These are phyloP conservation scores for Lasioglossum zephyrum DNA, from an alignment of 2,888 invertebrate species.

Conservation along the genomic window DNA sequence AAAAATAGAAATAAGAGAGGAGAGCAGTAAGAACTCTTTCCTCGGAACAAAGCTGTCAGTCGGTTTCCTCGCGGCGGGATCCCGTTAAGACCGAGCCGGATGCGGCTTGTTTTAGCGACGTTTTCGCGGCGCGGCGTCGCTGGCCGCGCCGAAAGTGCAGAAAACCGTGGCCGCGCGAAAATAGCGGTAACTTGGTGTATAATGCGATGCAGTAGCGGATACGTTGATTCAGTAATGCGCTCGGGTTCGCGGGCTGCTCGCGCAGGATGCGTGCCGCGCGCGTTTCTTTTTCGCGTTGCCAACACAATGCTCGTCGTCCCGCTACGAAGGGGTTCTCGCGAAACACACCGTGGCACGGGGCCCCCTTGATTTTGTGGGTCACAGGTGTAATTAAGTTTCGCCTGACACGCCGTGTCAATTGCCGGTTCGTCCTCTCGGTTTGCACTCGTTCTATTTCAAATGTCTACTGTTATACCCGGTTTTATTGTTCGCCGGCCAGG, in stretches of 20 bases:
- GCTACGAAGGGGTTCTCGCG: background rate
- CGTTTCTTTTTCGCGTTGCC: constrained; percentile 28
- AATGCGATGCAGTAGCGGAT: constrained; percentile 73
- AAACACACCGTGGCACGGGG: background rate
- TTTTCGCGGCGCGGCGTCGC: constrained; percentile 67
- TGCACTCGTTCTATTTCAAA: background rate
- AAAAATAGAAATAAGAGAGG: background rate
- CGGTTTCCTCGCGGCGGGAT: constrained; percentile 50
- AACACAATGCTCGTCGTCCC: constrained; percentile 31
- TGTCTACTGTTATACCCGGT: background rate
- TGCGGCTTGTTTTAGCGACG: constrained; percentile 68
- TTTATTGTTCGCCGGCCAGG: background rate
- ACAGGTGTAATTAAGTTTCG: constrained; percentile 38
- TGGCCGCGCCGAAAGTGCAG: constrained; percentile 68
- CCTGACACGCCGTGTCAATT: background rate
- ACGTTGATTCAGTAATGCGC: constrained; percentile 70
- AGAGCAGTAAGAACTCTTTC: constrained; percentile 19
- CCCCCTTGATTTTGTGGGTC: constrained; percentile 25
- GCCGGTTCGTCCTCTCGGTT: background rate
- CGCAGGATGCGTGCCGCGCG: constrained; percentile 55
- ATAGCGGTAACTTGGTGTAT: constrained; percentile 71
- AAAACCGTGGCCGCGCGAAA: constrained; percentile 75
- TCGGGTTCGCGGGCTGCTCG: constrained; percentile 57
- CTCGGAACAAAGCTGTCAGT: constrained; percentile 41
- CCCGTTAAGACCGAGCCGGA: constrained; percentile 68